Conservation (phyloP, 53 echinoderm and acorn worm genomes). For the Pentamera pediparva region DNA sequence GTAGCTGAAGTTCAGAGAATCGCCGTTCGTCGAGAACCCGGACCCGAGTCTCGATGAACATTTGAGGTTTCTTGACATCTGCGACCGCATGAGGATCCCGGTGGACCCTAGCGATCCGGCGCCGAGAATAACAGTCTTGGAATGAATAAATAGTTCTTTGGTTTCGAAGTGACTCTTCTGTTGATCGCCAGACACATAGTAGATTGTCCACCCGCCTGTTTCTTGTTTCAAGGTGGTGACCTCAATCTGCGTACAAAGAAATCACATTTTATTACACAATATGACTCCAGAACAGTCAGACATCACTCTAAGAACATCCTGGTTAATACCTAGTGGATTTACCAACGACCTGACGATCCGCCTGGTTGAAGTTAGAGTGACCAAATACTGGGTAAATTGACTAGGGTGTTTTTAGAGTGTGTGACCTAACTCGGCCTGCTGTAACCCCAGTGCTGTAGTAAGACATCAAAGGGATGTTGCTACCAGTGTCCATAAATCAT, state of each 20-base stretch:
- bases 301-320: too few species aligned
- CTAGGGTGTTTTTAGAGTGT: too few species aligned
- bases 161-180: conserved; percentile 22
- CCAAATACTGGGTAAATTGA: too few species aligned
- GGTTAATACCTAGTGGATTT: too few species aligned
- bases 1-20: conserved; percentile 70
- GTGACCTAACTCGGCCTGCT: too few species aligned
- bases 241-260: conserved; percentile 32
- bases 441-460: too few species aligned
- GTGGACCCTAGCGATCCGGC: conserved; percentile 73
- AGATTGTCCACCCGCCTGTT: conserved; percentile 30
- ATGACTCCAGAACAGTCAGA: too few species aligned
- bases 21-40: conserved; percentile 67
- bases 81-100: conserved; percentile 57
- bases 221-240: conserved; percentile 30
- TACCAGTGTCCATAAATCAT: too few species aligned
- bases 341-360: too few species aligned
- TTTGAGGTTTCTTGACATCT: conserved; percentile 21
- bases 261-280: background rate
- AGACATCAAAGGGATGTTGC: too few species aligned
- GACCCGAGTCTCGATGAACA: conserved; percentile 49
- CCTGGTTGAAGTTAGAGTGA: too few species aligned
- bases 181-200: conserved; percentile 31
- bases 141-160: conserved; percentile 47
- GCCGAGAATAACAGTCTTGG: conserved; percentile 64